A percentile compares a stretch with the other conserved stretches of the same genome.
These are phyloP conservation scores for Rhopalosiphum maidis DNA, from an alignment of 1,140 invertebrate genomes.

Conservation along the genomic window DNA sequence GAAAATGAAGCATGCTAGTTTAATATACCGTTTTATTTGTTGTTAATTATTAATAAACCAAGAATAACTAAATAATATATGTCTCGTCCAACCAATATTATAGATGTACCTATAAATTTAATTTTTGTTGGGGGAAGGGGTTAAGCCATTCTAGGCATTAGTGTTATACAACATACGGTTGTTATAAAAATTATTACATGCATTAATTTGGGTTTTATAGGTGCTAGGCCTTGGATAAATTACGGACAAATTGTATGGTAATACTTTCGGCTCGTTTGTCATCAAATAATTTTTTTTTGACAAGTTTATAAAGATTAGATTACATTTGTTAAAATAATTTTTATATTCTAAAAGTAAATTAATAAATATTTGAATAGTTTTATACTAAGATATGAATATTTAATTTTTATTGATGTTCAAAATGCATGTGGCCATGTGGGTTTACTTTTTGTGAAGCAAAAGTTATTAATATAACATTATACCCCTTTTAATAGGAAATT, in stretches of 20 bases:
- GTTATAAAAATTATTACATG: neutral
- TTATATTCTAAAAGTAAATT: too few species aligned
- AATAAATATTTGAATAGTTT: too few species aligned
- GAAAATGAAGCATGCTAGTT: neutral
- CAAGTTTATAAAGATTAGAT: too few species aligned
- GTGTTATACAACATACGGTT: neutral
- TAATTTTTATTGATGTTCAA: too few species aligned
- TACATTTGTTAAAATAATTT: too few species aligned
- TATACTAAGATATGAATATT: too few species aligned
- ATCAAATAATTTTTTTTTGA: neutral
- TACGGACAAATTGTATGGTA: neutral
- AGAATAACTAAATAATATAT: neutral
- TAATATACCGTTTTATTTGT: neutral
- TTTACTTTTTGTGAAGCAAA: too few species aligned
- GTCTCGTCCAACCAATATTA: neutral
- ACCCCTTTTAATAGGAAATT: too few species aligned
- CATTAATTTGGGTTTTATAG: neutral
- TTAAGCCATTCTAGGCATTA: neutral
- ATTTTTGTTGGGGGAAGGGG: neutral
- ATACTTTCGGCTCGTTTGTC: neutral
- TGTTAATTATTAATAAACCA: neutral
- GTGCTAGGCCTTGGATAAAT: neutral
- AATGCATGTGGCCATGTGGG: too few species aligned
- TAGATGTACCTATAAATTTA: neutral
- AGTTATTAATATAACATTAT: too few species aligned